Base-by-base conservation (phyloP, 2,888 invertebrate species). In the Limnephilus rhombicus region DNA sequence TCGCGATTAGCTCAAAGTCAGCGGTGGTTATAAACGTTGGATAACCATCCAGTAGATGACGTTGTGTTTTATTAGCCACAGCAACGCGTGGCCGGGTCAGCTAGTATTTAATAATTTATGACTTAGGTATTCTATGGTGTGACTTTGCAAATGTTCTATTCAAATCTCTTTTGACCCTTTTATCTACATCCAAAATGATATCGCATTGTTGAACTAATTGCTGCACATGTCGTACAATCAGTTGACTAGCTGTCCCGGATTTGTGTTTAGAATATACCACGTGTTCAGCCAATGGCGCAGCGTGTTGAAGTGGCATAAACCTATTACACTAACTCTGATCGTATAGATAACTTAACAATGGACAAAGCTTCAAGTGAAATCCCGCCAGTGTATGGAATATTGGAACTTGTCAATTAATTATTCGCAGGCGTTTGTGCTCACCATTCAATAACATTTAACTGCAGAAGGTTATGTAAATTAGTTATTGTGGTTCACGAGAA, bases 171-270 rank as follows among this genome's bases (percentile, higher is more conserved):
- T 68, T 68, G 68, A n/a, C 9, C 24, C 68, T 2, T 68, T 68
- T 5, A 68, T 24, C 24, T 68, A 68, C 18, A 68, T 68, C 24
- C 68, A 9, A 68, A 31, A 7, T 24, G 24, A 68, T 68, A n/a
- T 9, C n/a, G 2, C 24, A 41, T 85, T 85, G 85, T 85, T 85
- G 5, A 37, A 41, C n/a, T 85, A 41, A 85, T 85, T 85, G n/a
- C 41, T 85, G 85, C 85, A 85, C 85, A 24, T 85, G 85, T 85
- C 41, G n/a, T 68, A 68, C n/a, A n/a, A 68, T 9, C 9, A 68
- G 24, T 68, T 68, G 68, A 68, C 68, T 68, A n/a, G 68, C 68
- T 68, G n/a, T 68, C 68, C 24, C 9, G 24, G 68, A 24, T 68
- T 68, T 68, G 24, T 24, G 2, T 68, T 68, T n/a, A 24, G 68